Base-by-base conservation (phyloP, 2,113 vertebrate species). In the Microtus montanus region DNA sequence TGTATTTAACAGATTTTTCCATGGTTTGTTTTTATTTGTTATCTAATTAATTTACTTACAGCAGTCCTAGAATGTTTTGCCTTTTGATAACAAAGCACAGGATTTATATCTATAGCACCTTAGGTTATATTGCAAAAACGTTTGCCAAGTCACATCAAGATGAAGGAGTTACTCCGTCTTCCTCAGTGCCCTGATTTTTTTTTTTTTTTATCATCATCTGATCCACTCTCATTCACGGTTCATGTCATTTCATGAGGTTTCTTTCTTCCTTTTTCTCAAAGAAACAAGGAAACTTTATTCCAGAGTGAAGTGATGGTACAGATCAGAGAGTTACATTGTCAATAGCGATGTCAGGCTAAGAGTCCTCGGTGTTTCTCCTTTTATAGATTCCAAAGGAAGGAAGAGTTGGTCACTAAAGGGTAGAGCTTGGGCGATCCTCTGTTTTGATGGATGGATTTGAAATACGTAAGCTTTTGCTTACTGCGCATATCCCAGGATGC, bases 41-140 rank as follows among this genome's bases (percentile, higher is more conserved):
- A 11, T 38, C 2, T 12, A 74, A 41, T 80, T 49, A 61, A 71
- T 71, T 71, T 61, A 47, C 66, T 87, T 63, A 24, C 66, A 26
- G 28, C 38, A 64, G 58, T 79, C 33, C 26, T 66, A 6, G 15
- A 61, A 26, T 63, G 38, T 75, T 52, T 87, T 68, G 13, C 38
- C 24, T 85, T 95, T 96, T 83, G 10, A 54, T 93, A 86, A 74
- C 0, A 52, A 82, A 54, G 47, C 22, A 95, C 80, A 22, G 82
- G 24, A 33, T 74, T 24, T 41, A 83, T 5, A 74, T 41, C 9
- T 9, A 63, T 58, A 87, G 8, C 35, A 79, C 85, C 13, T 7
- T 79, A 58, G 33, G 41, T 3, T 7, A 58, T 85, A n/a, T 79
- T 33, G 28, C 66, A 35, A n/a, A 70, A 11, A 75, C 63, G 7